Conservation (phyloP, 1,140 invertebrate species). For the Drosophila guanche region DNA sequence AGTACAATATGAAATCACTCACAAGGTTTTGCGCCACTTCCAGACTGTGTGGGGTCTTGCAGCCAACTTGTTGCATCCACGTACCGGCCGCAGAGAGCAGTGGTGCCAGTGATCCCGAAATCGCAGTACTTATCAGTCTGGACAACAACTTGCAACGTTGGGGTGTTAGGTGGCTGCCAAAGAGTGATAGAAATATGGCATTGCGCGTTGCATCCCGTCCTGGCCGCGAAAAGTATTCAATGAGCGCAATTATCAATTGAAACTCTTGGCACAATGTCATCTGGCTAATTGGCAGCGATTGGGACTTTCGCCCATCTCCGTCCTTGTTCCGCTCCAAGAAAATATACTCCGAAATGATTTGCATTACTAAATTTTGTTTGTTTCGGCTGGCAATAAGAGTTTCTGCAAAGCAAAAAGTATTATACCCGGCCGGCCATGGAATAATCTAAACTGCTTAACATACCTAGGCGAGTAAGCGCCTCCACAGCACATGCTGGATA, state of each 20-base stretch:
- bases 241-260: slow-evolving; percentile 90
- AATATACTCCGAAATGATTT: slow-evolving; percentile 92
- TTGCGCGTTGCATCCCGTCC: slow-evolving; percentile 90
- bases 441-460: slow-evolving; percentile 24
- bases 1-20: slow-evolving; percentile 90
- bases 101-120: slow-evolving; percentile 89
- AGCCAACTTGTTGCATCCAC: slow-evolving; percentile 93
- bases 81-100: slow-evolving; percentile 90
- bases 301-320: slow-evolving; percentile 60
- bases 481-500: slow-evolving; percentile 88
- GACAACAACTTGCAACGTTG: slow-evolving; percentile 89
- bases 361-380: slow-evolving; percentile 86
- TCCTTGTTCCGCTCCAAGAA: slow-evolving; percentile 88
- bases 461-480: slow-evolving; percentile 87
- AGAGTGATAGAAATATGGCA: slow-evolving; percentile 91
- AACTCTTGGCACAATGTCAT: slow-evolving; percentile 89
- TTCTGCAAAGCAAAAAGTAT: slow-evolving; percentile 47
- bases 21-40: slow-evolving; percentile 90
- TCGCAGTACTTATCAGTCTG: slow-evolving; percentile 90
- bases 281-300: slow-evolving; percentile 83
- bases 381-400: slow-evolving; percentile 63
- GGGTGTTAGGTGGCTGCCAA: slow-evolving; percentile 88
- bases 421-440: neutral
- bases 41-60: slow-evolving; percentile 88
- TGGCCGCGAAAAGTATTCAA: slow-evolving; percentile 89